Percentiles rank a stretch among this genome's conserved stretches.
Evolutionary conservation across 1,140 invertebrate species (phyloP).

Genomic region (Pteromalus puparum): DNA sequence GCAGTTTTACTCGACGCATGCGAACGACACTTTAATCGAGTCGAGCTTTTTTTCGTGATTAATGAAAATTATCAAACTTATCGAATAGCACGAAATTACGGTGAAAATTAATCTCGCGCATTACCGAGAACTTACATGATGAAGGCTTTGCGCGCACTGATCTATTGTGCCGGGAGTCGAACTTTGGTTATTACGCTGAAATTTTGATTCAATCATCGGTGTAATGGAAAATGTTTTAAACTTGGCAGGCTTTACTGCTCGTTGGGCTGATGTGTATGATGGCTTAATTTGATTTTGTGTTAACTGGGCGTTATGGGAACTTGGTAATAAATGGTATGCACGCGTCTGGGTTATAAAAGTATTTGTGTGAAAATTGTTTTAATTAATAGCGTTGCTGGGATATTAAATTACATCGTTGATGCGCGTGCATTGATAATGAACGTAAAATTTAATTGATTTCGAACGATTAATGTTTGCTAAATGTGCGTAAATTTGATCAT

Average conservation of each 20-base stretch:
- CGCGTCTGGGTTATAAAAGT: too few species aligned
- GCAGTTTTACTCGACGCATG: neutral
- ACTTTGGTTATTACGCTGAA: slow-evolving; percentile 17
- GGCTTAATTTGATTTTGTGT: neutral
- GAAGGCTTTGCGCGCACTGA: neutral
- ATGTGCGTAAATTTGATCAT: neutral
- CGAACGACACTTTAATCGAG: neutral
- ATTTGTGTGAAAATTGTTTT: too few species aligned
- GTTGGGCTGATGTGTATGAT: neutral
- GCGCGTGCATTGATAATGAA: neutral
- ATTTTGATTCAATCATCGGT: neutral
- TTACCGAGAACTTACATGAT: slow-evolving; percentile 14
- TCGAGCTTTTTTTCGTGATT: neutral
- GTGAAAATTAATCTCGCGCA: slow-evolving; percentile 30
- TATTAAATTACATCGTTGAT: neutral
- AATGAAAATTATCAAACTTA: slow-evolving; percentile 34
- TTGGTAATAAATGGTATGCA: too few species aligned
- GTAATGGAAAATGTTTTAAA: slow-evolving; percentile 5
- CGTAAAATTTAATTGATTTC: neutral
- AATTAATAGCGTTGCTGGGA: too few species aligned
- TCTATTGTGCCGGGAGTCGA: neutral
- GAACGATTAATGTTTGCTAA: neutral
- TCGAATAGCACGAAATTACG: slow-evolving; percentile 20
- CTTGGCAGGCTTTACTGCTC: neutral
- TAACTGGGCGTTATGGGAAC: too few species aligned